phyloP scores from a whole-genome alignment of 2,888 invertebrate genomes.

The Chymomyza amoena region DNA sequence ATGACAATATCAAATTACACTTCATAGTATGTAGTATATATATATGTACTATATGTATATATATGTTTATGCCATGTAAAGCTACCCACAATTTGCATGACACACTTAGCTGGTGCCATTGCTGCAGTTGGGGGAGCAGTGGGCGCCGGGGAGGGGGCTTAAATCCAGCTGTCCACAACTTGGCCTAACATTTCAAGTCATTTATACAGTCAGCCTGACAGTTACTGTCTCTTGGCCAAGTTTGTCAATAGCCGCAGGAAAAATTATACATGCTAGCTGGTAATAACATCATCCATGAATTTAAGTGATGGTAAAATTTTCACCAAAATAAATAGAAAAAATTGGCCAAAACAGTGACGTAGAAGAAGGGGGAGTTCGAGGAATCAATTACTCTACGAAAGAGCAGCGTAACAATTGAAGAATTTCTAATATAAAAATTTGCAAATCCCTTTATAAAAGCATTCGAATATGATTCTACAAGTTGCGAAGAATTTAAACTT shows the following conservation, averaged over 20 bases:
- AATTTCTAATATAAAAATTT: too few relatives aligned
- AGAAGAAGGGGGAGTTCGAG: too few relatives aligned
- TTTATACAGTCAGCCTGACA: not conserved
- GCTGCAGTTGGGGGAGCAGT: not conserved
- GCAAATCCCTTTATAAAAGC: too few relatives aligned
- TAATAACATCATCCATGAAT: not conserved
- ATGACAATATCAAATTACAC: constrained; percentile 69
- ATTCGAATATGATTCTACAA: too few relatives aligned
- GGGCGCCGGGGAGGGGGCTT: not conserved
- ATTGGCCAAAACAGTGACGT: not conserved
- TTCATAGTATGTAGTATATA: not conserved
- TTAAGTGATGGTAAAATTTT: constrained; percentile 41
- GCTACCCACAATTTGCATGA: constrained; percentile 60
- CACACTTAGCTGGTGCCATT: constrained; percentile 49
- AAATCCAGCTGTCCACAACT: constrained; percentile 40
- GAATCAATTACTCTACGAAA: too few relatives aligned
- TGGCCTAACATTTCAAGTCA: constrained; percentile 43
- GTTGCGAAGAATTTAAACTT: too few relatives aligned
- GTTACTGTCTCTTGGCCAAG: constrained; percentile 39
- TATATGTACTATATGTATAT: too few relatives aligned
- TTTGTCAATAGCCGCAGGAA: constrained; percentile 54
- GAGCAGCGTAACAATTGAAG: too few relatives aligned
- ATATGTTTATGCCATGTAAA: not conserved
- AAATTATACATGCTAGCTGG: not conserved
- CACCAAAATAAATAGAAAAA: constrained; percentile 48